Evolutionary conservation across 2,888 invertebrate genomes (phyloP).

Genomic region (Noctua comes): DNA sequence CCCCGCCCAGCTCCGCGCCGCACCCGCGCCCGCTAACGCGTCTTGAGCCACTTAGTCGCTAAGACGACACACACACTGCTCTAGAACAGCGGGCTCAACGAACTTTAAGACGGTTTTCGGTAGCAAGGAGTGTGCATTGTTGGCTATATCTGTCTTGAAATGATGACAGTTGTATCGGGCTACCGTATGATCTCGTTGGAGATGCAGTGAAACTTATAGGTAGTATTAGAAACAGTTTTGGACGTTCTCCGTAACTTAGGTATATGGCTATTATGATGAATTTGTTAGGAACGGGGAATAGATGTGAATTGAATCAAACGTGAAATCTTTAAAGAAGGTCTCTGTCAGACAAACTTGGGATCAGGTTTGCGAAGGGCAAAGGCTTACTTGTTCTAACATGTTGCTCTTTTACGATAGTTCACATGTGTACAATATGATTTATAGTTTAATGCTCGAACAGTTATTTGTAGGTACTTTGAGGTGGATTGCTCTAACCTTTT

Average conservation of each 20-base stretch:
- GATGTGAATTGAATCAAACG: not conserved
- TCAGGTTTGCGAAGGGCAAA: not conserved
- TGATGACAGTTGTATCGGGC: not conserved
- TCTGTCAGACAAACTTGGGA: not conserved
- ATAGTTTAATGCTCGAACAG: not conserved
- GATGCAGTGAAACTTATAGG: not conserved
- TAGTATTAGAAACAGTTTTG: not conserved
- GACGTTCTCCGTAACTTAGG: not conserved
- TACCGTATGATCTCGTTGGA: not conserved
- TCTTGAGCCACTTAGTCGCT: conserved; percentile 90
- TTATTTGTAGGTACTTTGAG: not conserved
- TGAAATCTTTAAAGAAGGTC: not conserved
- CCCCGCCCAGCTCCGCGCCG: conserved; percentile 78
- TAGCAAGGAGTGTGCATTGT: not conserved
- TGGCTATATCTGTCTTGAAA: not conserved
- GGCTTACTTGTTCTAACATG: not conserved
- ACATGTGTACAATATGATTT: too few relatives aligned
- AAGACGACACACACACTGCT: conserved; percentile 87
- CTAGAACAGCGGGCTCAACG: conserved; percentile 42
- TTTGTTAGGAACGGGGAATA: not conserved
- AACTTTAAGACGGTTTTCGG: not conserved
- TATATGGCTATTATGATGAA: not conserved
- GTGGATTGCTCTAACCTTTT: not conserved
- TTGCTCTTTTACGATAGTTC: not conserved
- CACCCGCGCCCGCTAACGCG: conserved; percentile 88